Conservation (phyloP, 2,888 invertebrate species). For the Saturnia japonica region DNA sequence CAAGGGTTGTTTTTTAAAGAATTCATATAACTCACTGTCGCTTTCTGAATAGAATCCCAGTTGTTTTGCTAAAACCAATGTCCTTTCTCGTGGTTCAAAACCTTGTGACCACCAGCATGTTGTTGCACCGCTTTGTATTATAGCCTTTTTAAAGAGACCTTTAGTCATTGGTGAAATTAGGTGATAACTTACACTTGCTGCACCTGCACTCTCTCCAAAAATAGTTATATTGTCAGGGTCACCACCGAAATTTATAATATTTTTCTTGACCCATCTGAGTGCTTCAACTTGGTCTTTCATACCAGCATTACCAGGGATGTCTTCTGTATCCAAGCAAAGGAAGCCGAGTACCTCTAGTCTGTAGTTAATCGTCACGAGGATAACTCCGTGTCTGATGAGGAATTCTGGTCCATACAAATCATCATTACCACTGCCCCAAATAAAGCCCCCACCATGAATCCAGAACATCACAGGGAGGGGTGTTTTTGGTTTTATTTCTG, state of each 20-base stretch:
- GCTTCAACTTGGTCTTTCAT: conserved; percentile 75
- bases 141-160: conserved; percentile 73
- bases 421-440: conserved; percentile 56
- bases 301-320: conserved; percentile 71
- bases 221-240: conserved; percentile 68
- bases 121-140: conserved; percentile 86
- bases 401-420: conserved; percentile 64
- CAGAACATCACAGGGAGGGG: conserved; percentile 64
- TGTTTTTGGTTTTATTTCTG: conserved; percentile 42
- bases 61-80: conserved; percentile 46
- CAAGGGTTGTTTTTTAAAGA: conserved; percentile 50
- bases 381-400: conserved; percentile 56
- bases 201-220: conserved; percentile 73
- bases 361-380: conserved; percentile 70
- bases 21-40: conserved; percentile 51
- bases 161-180: conserved; percentile 69
- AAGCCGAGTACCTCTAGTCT: conserved; percentile 66
- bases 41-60: conserved; percentile 56
- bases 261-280: conserved; percentile 63
- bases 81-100: conserved; percentile 73
- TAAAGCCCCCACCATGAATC: conserved; percentile 64
- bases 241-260: conserved; percentile 66
- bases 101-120: conserved; percentile 76
- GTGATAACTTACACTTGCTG: conserved; percentile 54
- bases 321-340: conserved; percentile 60